A percentile compares a stretch with the other conserved stretches of the same genome.
Evolutionary conservation across 1,140 invertebrate species (phyloP).

Genomic region (Zaprionus lachaisei): DNA sequence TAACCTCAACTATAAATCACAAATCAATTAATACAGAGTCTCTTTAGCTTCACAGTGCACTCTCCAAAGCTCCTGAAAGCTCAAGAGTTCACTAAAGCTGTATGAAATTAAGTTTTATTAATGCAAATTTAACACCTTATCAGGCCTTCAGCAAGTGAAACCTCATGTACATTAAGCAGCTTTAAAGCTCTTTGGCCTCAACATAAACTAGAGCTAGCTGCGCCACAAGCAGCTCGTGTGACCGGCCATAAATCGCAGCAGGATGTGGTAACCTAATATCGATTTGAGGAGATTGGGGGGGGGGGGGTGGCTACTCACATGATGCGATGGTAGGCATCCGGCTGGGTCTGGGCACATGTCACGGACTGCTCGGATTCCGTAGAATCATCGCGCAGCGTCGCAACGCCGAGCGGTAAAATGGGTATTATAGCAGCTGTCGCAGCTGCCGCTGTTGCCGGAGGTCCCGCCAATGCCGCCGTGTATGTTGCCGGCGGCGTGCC

Average conservation of each 20-base stretch:
- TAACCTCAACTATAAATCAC: too few species aligned
- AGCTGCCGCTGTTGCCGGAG: constrained; percentile 84
- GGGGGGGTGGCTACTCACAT: constrained; percentile 71
- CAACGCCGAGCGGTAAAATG: constrained; percentile 83
- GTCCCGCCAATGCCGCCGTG: constrained; percentile 82
- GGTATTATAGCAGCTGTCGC: constrained; percentile 84
- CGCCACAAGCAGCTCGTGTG: background rate
- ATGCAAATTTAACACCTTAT: too few species aligned
- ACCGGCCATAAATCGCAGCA: background rate
- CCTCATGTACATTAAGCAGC: background rate
- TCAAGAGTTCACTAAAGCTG: too few species aligned
- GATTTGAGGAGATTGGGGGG: background rate
- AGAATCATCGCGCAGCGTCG: constrained; percentile 84
- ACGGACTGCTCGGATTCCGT: constrained; percentile 84
- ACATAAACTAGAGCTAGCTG: background rate
- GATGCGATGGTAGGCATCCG: constrained; percentile 83
- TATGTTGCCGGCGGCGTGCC: constrained; percentile 64
- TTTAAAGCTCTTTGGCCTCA: background rate
- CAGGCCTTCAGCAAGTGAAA: background rate
- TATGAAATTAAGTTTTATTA: too few species aligned
- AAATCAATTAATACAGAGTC: too few species aligned
- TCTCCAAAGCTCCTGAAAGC: too few species aligned
- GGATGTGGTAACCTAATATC: background rate
- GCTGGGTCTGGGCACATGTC: constrained; percentile 79
- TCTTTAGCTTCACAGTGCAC: too few species aligned